Evolutionary conservation across 1,140 invertebrate species (phyloP), one percentile per base, ranked within the genome.

Genomic region (Gryon sp.): DNA sequence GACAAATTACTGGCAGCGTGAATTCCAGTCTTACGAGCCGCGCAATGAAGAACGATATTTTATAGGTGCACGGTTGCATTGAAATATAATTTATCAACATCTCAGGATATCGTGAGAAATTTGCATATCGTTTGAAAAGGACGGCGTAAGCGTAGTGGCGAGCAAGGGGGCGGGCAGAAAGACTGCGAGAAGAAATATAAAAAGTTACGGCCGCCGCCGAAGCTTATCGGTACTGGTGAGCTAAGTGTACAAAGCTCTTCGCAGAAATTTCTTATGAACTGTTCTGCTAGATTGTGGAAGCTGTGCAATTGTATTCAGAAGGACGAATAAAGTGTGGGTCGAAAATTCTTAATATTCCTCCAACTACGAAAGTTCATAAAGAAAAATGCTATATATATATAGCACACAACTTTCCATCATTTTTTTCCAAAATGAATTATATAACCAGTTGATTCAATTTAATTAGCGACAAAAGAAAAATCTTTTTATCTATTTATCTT

Each of bases 31-130:
- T 75, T 45, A 43, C 60, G 45, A 75, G 45, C 59, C 48, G 18
- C 22, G 53, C 40, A 36, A 40, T 20, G 45, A 43, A 40, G 46
- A 45, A 41, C 60, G 59, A 76, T 80, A 76, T 80, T 76, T 73
- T 65, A 62, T 66, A 53, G 50, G 59, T 48, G 77, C 65, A 55
- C 57, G 30, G 48, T 43, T 53, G 52, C 73, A 79, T 79, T 76
- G 78, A 76, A 76, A 79, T 73, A 76, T 76, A 79, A 79, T 79
- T 76, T 76, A 79, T 79, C 73, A 79, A 79, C 78, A 79, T 79
- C 68, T 48, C 62, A 32, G 66, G 66, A 79, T 76, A 79, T 76
- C 72, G 68, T 50, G 50, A 68, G 46, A 73, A 76, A 79, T 79
- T 79, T 76, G 62, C 78, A 79, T 79, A 76, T 72, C 73, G 77